A percentile compares a stretch with the other conserved stretches of the same genome.
These are phyloP conservation scores for Metacarcinus magister DNA, from an alignment of 2,888 invertebrate genomes.

Conservation along the genomic window DNA sequence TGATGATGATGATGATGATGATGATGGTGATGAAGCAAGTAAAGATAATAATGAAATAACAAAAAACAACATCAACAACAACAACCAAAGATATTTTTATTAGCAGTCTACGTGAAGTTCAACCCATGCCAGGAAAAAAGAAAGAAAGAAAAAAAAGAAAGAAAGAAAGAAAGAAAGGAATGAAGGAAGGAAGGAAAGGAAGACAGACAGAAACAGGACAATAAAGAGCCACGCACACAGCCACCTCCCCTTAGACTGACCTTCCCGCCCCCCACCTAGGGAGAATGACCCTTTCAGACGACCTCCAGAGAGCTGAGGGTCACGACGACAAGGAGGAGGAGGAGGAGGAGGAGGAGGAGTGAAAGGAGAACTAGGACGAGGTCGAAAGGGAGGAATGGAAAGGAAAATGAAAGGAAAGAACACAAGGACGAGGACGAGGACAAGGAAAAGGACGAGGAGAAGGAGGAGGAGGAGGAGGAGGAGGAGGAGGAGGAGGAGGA, in stretches of 20 bases:
- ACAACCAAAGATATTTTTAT: neutral
- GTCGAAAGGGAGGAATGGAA: neutral
- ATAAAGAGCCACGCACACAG: neutral
- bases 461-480: neutral
- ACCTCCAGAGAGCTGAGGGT: neutral
- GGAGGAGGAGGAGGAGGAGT: conserved; percentile 4
- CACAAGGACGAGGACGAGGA: neutral
- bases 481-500: neutral
- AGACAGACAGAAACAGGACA: neutral
- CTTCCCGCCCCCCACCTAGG: neutral
- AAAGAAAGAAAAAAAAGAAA: too few relatives aligned
- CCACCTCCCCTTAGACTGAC: neutral
- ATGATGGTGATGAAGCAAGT: too few relatives aligned
- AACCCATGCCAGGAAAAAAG: neutral
- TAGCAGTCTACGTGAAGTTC: neutral
- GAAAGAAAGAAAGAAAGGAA: too few relatives aligned
- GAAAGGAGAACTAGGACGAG: neutral
- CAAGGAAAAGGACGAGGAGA: neutral
- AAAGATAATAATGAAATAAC: neutral
- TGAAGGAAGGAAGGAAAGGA: too few relatives aligned
- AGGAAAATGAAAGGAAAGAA: neutral
- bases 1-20: too few relatives aligned
- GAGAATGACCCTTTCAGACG: neutral
- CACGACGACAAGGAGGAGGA: neutral
- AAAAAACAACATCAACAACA: neutral